These are phyloP conservation scores for Eudasyphora cyanicolor DNA, from an alignment of 2,888 invertebrate genomes.

Conservation along the genomic window DNA sequence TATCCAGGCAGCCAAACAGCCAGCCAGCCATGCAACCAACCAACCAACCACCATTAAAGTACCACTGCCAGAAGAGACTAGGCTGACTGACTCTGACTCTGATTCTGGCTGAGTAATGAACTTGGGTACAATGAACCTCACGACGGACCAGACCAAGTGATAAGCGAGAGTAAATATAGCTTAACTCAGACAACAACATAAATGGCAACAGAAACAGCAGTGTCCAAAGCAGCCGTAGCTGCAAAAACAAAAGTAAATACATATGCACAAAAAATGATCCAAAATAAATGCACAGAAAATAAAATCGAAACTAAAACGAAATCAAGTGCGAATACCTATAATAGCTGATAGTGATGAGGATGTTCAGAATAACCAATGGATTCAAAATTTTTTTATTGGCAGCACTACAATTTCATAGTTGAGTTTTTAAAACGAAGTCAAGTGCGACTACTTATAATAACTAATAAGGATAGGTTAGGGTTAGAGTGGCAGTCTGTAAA, in stretches of 20 bases:
- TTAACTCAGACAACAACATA: conserved; percentile 28
- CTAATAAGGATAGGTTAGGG: no score
- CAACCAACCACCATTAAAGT: neutral
- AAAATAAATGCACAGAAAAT: conserved; percentile 1
- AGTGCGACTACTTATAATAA: no score
- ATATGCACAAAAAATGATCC: conserved; percentile 19
- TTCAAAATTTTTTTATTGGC: no score
- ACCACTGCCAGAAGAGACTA: neutral
- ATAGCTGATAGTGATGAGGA: neutral
- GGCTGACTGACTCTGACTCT: neutral
- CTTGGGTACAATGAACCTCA: conserved; percentile 69
- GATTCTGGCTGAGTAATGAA: conserved; percentile 65
- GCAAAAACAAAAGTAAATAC: neutral
- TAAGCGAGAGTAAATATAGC: conserved; percentile 52
- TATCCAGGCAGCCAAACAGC: neutral
- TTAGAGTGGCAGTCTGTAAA: no score
- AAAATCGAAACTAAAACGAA: conserved; percentile 11
- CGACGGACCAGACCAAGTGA: conserved; percentile 43
- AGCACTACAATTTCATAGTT: no score
- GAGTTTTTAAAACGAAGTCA: no score
- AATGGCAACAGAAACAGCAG: neutral
- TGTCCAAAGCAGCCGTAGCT: neutral
- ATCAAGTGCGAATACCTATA: neutral
- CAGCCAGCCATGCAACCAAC: neutral
- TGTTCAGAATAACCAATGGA: neutral